These are phyloP conservation scores for Metallyticus violacea DNA, from an alignment of 2,888 invertebrate genomes.

Conservation along the genomic window DNA sequence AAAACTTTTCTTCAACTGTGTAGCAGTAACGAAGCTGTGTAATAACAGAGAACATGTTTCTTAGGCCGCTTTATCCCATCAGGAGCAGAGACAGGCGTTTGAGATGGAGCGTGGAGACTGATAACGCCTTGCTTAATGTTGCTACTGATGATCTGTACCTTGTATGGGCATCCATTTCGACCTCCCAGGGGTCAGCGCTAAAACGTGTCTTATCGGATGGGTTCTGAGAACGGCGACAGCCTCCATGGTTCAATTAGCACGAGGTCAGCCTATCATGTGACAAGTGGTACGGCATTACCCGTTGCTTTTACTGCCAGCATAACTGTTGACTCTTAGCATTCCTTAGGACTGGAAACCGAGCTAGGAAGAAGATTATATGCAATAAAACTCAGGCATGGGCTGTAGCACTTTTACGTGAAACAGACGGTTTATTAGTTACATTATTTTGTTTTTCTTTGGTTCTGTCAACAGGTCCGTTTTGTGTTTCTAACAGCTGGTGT, in stretches of 20 bases:
- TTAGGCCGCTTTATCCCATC: neutral
- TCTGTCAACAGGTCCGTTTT: no score
- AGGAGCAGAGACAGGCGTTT: neutral
- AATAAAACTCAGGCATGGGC: no score
- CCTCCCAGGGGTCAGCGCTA: neutral
- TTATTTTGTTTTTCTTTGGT: no score
- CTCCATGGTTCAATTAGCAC: neutral
- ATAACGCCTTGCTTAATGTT: neutral
- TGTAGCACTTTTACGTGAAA: no score
- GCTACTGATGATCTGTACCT: slow-evolving; percentile 10
- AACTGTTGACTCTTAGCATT: no score
- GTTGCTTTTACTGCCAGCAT: neutral
- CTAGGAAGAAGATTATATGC: no score
- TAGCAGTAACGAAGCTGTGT: no score
- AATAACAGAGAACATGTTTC: neutral
- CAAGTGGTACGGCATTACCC: neutral
- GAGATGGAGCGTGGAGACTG: slow-evolving; percentile 9
- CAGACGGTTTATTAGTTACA: no score
- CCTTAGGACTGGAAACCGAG: no score
- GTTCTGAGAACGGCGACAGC: neutral
- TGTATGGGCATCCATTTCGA: slow-evolving; percentile 2
- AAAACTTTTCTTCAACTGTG: neutral
- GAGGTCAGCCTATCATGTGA: neutral
- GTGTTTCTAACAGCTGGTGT: no score
- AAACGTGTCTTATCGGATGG: neutral